Evolutionary conservation across 2,888 invertebrate genomes (phyloP).

Genomic region (Metalampra italica): DNA sequence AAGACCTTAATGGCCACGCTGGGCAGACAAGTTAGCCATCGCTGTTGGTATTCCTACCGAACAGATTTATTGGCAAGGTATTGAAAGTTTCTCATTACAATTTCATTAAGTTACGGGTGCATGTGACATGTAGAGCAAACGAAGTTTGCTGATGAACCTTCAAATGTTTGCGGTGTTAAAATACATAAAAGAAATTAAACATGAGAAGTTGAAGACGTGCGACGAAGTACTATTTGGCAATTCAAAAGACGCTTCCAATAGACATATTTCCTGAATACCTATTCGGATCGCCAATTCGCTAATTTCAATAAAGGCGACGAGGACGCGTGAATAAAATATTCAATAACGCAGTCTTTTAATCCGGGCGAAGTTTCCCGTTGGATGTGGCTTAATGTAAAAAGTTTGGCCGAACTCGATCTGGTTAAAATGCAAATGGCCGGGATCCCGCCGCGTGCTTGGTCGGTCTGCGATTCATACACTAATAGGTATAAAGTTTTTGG

Average conservation of each 20-base stretch:
- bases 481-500: background rate
- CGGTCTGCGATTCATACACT: slow-evolving; percentile 16
- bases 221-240: background rate
- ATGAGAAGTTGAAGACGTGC: background rate
- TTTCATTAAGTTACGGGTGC: background rate
- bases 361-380: slow-evolving; percentile 35
- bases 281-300: slow-evolving; percentile 6
- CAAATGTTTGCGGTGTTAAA: background rate
- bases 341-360: slow-evolving; percentile 27
- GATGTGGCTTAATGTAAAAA: slow-evolving; percentile 56
- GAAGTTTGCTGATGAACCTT: background rate
- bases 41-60: too few species aligned
- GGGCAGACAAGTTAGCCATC: too few species aligned
- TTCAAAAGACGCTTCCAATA: background rate
- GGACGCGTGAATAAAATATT: slow-evolving; percentile 34
- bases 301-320: slow-evolving; percentile 20
- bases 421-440: slow-evolving; percentile 54
- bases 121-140: background rate
- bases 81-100: background rate
- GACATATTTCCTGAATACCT: background rate
- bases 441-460: slow-evolving; percentile 25
- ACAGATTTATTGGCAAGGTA: too few species aligned
- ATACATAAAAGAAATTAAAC: background rate
- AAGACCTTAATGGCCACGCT: too few species aligned
- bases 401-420: slow-evolving; percentile 43